Conservation (phyloP, 2,888 invertebrate species). For the Pilophorus perplexus region DNA sequence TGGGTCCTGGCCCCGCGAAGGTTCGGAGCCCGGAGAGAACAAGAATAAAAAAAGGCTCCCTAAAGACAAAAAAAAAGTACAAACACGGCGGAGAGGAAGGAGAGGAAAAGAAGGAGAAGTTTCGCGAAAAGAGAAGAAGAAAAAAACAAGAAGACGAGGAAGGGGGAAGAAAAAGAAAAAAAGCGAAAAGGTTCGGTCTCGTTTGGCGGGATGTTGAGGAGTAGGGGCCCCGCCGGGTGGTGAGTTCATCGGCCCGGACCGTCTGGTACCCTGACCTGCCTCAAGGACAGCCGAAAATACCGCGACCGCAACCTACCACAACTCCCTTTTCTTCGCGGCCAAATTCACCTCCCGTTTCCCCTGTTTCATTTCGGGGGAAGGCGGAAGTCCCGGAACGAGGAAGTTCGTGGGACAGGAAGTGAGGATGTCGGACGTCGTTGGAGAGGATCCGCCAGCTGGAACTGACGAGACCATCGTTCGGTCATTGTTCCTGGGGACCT, state of each 20-base stretch:
- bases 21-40: neutral
- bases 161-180: neutral
- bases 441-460: too few relatives aligned
- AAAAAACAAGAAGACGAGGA: conserved; percentile 17
- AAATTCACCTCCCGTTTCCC: too few relatives aligned
- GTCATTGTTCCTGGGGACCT: too few relatives aligned
- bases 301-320: conserved; percentile 35
- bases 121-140: neutral
- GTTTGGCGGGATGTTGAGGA: conserved; percentile 31
- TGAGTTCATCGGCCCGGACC: conserved; percentile 34
- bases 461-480: too few relatives aligned
- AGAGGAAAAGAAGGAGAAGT: neutral
- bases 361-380: too few relatives aligned
- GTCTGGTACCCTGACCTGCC: conserved; percentile 38
- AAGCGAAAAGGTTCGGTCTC: conserved; percentile 31
- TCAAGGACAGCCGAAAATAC: conserved; percentile 38
- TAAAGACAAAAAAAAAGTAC: neutral
- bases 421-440: too few relatives aligned
- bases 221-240: conserved; percentile 22
- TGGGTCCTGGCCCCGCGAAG: conserved; percentile 6
- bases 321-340: conserved; percentile 16
- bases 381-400: too few relatives aligned
- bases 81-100: neutral
- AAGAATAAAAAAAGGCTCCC: neutral
- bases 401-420: too few relatives aligned